These are phyloP conservation scores for Melanargia galathea DNA, from an alignment of 2,888 invertebrate genomes.

Conservation along the genomic window DNA sequence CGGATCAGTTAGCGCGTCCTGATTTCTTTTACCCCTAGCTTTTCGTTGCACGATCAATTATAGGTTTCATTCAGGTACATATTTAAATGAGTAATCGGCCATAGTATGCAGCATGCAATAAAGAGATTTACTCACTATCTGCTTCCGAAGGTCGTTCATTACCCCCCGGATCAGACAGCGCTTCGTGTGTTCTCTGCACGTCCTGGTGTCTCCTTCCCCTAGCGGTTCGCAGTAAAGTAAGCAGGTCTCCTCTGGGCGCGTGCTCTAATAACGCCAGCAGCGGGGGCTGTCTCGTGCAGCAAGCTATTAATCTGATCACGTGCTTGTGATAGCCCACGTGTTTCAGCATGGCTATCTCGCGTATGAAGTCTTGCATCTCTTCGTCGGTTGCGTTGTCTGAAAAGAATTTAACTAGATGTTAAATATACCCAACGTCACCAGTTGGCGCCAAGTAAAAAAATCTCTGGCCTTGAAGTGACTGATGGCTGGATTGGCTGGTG, in stretches of 20 bases:
- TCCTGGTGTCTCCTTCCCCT: constrained; percentile 59
- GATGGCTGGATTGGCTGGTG: too few species aligned
- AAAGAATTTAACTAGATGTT: not conserved
- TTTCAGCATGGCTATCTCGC: constrained; percentile 90
- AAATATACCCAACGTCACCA: too few species aligned
- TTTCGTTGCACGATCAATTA: too few species aligned
- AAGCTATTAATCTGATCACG: constrained; percentile 88
- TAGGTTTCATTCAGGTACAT: too few species aligned
- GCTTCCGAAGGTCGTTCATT: constrained; percentile 76
- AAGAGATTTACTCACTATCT: constrained; percentile 76
- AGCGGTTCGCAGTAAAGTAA: constrained; percentile 82
- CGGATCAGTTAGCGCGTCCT: constrained; percentile 58
- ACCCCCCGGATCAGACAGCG: constrained; percentile 58
- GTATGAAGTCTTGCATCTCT: constrained; percentile 86
- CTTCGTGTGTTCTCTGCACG: constrained; percentile 73
- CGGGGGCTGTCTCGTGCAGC: constrained; percentile 86
- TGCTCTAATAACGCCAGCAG: constrained; percentile 90
- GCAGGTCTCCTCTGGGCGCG: constrained; percentile 89
- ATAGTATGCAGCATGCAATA: too few species aligned
- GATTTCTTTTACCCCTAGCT: constrained; percentile 64
- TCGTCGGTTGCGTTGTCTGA: constrained; percentile 82
- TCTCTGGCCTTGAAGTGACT: too few species aligned
- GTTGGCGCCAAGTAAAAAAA: too few species aligned
- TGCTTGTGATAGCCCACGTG: constrained; percentile 89
- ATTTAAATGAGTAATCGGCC: too few species aligned